These are phyloP conservation scores for Sprattus sprattus DNA, from an alignment of 2,113 vertebrate genomes.

Conservation along the genomic window DNA sequence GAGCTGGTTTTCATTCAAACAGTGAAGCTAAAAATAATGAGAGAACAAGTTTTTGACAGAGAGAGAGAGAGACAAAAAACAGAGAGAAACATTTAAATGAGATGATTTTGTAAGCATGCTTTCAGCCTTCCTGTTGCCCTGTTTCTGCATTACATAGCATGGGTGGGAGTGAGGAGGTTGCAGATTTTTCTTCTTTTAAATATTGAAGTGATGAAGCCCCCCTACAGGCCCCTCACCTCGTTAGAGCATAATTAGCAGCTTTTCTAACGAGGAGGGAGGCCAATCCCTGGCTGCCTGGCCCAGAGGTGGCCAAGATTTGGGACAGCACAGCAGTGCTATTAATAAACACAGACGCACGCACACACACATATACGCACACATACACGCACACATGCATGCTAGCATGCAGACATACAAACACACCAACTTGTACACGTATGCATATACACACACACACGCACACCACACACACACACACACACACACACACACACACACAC, in stretches of 20 bases:
- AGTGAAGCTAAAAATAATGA: background rate
- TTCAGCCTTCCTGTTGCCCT: background rate
- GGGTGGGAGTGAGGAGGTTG: background rate
- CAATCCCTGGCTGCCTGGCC: background rate
- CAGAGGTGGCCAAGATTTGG: conserved; percentile 2
- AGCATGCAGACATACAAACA: background rate
- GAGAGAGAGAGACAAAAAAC: conserved; percentile 14
- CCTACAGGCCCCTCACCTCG: background rate
- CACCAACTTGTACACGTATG: background rate
- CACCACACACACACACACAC: background rate
- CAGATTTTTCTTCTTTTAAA: background rate
- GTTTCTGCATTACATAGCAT: background rate
- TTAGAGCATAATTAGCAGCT: background rate
- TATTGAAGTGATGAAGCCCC: background rate
- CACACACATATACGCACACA: background rate
- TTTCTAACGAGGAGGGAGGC: conserved; percentile 9
- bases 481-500: background rate
- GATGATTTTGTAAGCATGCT: background rate
- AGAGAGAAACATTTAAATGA: conserved; percentile 6
- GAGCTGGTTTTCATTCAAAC: conserved; percentile 1
- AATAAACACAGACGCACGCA: background rate
- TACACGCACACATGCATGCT: background rate
- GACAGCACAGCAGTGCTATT: background rate
- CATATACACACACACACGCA: background rate
- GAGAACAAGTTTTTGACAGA: background rate